Evolutionary conservation across 2,113 vertebrate species (phyloP), one percentile per base, ranked within the genome.

Genomic region (Pardalotus punctatus): DNA sequence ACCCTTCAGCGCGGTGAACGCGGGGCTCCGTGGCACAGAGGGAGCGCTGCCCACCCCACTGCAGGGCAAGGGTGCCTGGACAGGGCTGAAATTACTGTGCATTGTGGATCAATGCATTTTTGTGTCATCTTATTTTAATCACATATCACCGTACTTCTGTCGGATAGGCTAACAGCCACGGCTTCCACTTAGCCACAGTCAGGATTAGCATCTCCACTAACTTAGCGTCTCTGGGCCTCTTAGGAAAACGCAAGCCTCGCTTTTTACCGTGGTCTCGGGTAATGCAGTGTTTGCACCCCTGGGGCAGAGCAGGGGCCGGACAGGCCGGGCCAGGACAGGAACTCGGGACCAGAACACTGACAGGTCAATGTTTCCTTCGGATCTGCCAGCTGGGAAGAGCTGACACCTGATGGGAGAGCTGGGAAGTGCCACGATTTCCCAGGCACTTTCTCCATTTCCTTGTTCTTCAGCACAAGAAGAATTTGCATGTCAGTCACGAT

Each of bases 1-100:
- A 10, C 40, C 10, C 1, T 53, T 14, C 9, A 2, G 74, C 51
- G 0, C 1, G 8, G 11, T 7, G 69, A 47, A 50, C 5, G 0
- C 48, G 3, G 38, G 27, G 35, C 10, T 2, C 0, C 9, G 48
- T 9, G 50, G 45, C 6, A 24, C n/a, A 20, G 65, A 57, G 31
- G 40, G 73, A 19, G 17, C 0, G 11, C 13, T 48, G 23, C 28
- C 29, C 33, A 2, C 10, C 5, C 33, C 36, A 0, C 47, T 14
- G 35, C n/a, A 13, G 23, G 45, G 56, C 50, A 35, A 35, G 17
- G 16, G 78, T n/a, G 36, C 11, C 48, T 16, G 58, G 38, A 2
- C 29, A 11, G 45, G 11, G 11, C 54, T 12, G 36, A 23, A 25
- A 43, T 31, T 27, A 24, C 56, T 47, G 12, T 12, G 4, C 10